Evolutionary conservation across 2,113 vertebrate species (phyloP), one percentile per base, ranked within the genome.

Genomic region (Noturus placidus): DNA sequence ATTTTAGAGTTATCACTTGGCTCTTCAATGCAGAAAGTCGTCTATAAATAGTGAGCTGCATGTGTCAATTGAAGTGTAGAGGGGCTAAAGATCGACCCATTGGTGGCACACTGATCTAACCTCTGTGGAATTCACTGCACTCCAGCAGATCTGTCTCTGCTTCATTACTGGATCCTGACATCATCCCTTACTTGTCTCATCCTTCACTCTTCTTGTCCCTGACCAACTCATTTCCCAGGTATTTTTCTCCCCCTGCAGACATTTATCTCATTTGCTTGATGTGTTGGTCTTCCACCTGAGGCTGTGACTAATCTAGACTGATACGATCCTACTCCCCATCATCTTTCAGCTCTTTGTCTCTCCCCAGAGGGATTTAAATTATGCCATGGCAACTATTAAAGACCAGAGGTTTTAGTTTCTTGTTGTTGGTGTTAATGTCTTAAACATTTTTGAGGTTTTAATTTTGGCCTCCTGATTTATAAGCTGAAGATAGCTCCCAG

Each of bases 11-110:
- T 69, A 82, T 86, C 77, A 50, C 69, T 80, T 84, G 83, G 69
- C 88, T 82, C 54, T 57, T 65, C 78, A 78, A 69, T 78, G 69
- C 83, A 87, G 84, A 78, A 89, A 87, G 80, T 87, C 42, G n/a
- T 30, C 89, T 91, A 88, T 87, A 91, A 89, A 91, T 90, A 89
- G 85, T 52, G n/a, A 38, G 82, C 82, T 89, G 77, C 69, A 85
- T 85, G 27, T 88, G 87, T 89, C 87, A 81, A 77, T 88, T 86
- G 56, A 67, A 77, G 82, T 78, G 46, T 17, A 50, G 30, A 46
- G 78, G 86, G 74, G 83, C 57, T 63, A 76, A 57, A 84, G 86
- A 83, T 83, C 33, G 30, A 38, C 80, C 69, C 90, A 86, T 89
- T 87, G 78, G 33, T 5, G 77, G 80, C 85, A 59, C 74, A 77